Conservation (phyloP, 2,797 vertebrate species). For the Schizopygopsis pylzovi region DNA sequence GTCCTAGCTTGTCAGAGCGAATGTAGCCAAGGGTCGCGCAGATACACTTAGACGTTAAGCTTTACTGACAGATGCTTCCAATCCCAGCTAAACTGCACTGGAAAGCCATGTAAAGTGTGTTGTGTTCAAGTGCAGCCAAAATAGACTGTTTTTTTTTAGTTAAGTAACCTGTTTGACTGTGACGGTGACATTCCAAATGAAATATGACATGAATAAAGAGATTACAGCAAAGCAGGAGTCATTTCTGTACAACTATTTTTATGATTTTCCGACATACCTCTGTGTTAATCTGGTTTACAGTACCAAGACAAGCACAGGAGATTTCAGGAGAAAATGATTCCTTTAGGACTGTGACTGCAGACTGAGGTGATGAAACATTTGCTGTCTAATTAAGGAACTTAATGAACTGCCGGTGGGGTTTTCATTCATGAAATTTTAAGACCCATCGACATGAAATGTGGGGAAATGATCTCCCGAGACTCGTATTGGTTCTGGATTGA, state of each 20-base stretch:
- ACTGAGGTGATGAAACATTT: slow-evolving; percentile 14
- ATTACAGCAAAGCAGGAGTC: slow-evolving; percentile 28
- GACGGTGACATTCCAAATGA: slow-evolving; percentile 33
- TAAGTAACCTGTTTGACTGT: slow-evolving; percentile 22
- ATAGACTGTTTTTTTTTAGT: neutral
- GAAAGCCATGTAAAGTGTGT: slow-evolving; percentile 33
- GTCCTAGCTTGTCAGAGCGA: slow-evolving; percentile 38
- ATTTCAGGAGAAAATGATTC: neutral
- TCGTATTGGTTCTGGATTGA: neutral
- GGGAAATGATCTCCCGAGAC: neutral
- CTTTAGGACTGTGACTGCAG: neutral
- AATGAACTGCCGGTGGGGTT: slow-evolving; percentile 2
- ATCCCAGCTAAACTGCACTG: slow-evolving; percentile 29
- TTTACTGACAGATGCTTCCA: slow-evolving; percentile 37
- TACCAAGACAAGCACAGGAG: slow-evolving; percentile 14
- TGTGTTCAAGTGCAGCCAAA: slow-evolving; percentile 17
- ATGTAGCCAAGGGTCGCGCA: slow-evolving; percentile 44
- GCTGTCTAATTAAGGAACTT: slow-evolving; percentile 27
- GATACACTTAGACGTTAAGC: slow-evolving; percentile 36
- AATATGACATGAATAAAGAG: slow-evolving; percentile 44
- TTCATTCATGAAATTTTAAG: slow-evolving; percentile 12
- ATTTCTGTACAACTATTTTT: slow-evolving; percentile 34
- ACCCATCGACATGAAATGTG: slow-evolving; percentile 10
- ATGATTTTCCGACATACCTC: slow-evolving; percentile 13
- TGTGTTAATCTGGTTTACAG: slow-evolving; percentile 13